phyloP scores from a whole-genome alignment of 2,888 invertebrate genomes.

The Tetramorium bicarinatum region DNA sequence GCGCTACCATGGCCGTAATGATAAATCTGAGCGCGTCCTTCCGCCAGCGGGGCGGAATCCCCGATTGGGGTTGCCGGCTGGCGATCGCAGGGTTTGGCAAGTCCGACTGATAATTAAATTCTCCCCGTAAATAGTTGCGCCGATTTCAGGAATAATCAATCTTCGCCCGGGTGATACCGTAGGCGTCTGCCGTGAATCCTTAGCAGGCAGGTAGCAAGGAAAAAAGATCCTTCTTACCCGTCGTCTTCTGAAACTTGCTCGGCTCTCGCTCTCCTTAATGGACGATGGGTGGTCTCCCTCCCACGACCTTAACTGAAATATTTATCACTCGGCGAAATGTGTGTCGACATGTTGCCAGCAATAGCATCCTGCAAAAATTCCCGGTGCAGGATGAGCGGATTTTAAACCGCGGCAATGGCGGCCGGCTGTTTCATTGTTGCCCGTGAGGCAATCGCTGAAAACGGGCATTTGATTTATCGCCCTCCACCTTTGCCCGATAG shows the following conservation, averaged over 20 bases:
- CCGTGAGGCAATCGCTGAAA: constrained; percentile 19
- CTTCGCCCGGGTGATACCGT: constrained; percentile 47
- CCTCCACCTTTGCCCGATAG: constrained; percentile 26
- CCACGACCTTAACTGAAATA: constrained; percentile 59
- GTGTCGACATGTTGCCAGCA: constrained; percentile 35
- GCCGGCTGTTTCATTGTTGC: constrained; percentile 29
- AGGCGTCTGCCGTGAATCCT: neutral
- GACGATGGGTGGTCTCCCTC: constrained; percentile 52
- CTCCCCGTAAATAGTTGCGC: constrained; percentile 58
- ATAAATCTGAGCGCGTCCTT: constrained; percentile 48
- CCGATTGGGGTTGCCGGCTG: constrained; percentile 33
- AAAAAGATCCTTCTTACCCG: constrained; percentile 39
- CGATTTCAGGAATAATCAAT: constrained; percentile 72
- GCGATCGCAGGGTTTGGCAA: constrained; percentile 54
- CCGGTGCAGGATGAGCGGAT: constrained; percentile 6
- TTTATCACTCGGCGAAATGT: constrained; percentile 60
- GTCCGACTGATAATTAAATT: constrained; percentile 71
- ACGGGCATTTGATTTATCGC: constrained; percentile 38
- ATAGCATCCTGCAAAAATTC: neutral
- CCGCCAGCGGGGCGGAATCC: neutral
- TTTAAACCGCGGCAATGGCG: constrained; percentile 1
- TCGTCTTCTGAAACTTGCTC: constrained; percentile 49
- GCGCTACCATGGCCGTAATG: constrained; percentile 10
- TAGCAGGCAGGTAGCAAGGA: constrained; percentile 35
- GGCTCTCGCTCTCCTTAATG: constrained; percentile 33